Evolutionary conservation across 2,797 vertebrate genomes (phyloP).

Genomic region (Limnodromus scolopaceus): DNA sequence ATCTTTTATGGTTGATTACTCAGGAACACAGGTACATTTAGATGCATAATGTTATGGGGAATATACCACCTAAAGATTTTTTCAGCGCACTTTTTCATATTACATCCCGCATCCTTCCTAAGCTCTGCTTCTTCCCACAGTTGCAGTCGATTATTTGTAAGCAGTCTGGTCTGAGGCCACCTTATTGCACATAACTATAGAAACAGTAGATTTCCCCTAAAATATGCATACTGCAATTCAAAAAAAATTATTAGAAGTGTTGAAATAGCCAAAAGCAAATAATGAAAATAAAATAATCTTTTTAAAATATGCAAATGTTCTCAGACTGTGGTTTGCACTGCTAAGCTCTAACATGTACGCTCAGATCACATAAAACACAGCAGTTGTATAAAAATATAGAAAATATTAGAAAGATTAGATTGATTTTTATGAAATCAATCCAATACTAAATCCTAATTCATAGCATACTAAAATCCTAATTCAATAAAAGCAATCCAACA

Average conservation of each 20-base stretch:
- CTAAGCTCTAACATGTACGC: not conserved
- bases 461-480: not conserved
- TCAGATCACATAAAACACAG: not conserved
- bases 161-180: not conserved
- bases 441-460: not conserved
- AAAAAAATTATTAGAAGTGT: not conserved
- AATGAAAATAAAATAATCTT: not conserved
- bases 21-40: not conserved
- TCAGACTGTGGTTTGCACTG: not conserved
- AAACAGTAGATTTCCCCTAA: not conserved
- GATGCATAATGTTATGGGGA: not conserved
- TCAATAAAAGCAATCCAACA: not conserved
- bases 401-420: not conserved
- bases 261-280: not conserved
- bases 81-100: not conserved
- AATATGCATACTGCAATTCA: not conserved
- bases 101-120: not conserved
- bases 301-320: not conserved
- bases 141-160: not conserved
- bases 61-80: not conserved
- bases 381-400: not conserved
- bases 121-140: not conserved
- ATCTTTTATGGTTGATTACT: not conserved
- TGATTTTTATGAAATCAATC: not conserved
- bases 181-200: not conserved